Conservation (phyloP, 2,797 vertebrate genomes). For the Sebastes oblongus region DNA sequence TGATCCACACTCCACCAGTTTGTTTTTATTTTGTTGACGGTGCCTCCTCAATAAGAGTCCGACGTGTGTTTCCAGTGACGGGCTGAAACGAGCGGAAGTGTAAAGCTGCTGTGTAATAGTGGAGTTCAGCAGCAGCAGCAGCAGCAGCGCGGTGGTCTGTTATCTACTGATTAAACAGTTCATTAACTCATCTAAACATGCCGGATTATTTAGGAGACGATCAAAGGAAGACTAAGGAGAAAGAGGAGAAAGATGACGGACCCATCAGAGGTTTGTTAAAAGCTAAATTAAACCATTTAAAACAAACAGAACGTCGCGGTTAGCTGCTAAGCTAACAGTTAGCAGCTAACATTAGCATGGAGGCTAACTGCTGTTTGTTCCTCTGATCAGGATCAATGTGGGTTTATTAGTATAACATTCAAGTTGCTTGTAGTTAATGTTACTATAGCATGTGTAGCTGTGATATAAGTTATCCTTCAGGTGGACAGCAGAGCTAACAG, state of each 20-base stretch:
- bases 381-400: accelerated
- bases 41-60: constrained; percentile 34
- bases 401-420: not conserved
- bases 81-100: constrained; percentile 51
- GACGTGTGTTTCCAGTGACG: constrained; percentile 57
- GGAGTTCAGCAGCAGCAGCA: too few species aligned
- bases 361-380: not conserved
- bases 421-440: not conserved
- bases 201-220: constrained; percentile 94
- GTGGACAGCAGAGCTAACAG: not conserved
- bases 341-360: constrained; percentile 47
- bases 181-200: constrained; percentile 72
- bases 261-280: constrained; percentile 88
- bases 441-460: accelerated
- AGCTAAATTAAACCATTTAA: accelerated
- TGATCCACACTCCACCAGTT: too few species aligned
- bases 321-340: constrained; percentile 42
- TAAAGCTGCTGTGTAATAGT: constrained; percentile 87
- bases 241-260: constrained; percentile 91
- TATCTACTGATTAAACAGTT: not conserved
- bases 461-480: not conserved
- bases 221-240: constrained; percentile 92
- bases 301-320: not conserved
- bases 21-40: not conserved
- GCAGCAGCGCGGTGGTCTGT: not conserved